Percentiles rank a stretch among this genome's conserved stretches.
Evolutionary conservation across 1,140 invertebrate genomes (phyloP).

Genomic region (Dinothrombium tinctorium): DNA sequence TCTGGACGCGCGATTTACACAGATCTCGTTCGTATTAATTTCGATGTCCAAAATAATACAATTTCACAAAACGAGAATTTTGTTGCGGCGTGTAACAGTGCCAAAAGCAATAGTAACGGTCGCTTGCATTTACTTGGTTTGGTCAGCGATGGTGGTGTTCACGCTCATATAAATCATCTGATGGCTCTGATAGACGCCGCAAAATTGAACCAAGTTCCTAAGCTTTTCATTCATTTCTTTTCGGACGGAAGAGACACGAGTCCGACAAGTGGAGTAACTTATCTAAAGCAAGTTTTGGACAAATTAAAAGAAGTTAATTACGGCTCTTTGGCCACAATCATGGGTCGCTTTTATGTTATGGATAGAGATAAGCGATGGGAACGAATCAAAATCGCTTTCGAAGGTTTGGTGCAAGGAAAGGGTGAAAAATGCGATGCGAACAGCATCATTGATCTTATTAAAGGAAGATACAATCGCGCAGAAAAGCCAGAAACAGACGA

Average conservation of each 20-base stretch:
- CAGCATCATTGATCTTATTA: constrained; percentile 18
- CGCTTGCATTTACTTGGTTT: constrained; percentile 23
- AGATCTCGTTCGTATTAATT: constrained; percentile 26
- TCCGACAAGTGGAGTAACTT: constrained; percentile 21
- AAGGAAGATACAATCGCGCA: constrained; percentile 15
- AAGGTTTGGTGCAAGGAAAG: constrained; percentile 23
- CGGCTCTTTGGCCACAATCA: constrained; percentile 24
- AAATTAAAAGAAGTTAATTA: constrained; percentile 17
- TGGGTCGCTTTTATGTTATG: constrained; percentile 29
- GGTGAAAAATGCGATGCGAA: constrained; percentile 19
- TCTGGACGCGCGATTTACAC: constrained; percentile 28
- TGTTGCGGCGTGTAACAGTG: constrained; percentile 19
- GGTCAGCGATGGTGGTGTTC: constrained; percentile 27
- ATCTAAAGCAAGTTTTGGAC: constrained; percentile 15
- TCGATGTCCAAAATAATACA: constrained; percentile 20
- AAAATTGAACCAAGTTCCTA: constrained; percentile 21
- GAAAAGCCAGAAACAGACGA: constrained; percentile 22
- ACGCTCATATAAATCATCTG: constrained; percentile 27
- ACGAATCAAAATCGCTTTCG: constrained; percentile 25
- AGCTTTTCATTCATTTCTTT: constrained; percentile 26
- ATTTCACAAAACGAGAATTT: constrained; percentile 21
- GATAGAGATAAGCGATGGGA: constrained; percentile 27
- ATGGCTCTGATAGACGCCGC: constrained; percentile 22
- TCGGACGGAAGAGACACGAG: constrained; percentile 26
- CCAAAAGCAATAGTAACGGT: constrained; percentile 19